Base-by-base conservation (phyloP, 2,113 vertebrate genomes). In the Equus przewalskii region DNA sequence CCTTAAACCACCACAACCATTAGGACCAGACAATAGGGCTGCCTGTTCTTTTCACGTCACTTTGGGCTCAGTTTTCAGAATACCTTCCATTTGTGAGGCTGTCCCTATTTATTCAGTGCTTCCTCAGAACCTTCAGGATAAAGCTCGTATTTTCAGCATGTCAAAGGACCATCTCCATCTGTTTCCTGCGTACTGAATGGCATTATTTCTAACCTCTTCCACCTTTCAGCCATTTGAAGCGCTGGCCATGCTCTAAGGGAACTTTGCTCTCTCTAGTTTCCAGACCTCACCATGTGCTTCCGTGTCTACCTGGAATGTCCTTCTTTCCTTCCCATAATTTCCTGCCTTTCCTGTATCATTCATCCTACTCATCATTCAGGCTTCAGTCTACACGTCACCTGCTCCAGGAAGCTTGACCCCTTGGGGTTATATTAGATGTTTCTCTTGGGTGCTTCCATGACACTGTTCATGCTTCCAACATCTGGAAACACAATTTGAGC, bases 181-280 rank as follows among this genome's bases (percentile, higher is more conserved):
- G 24, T 33, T 22, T 1, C 0, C 4, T 0, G 12, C 28, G 84
- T 76, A 36, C 6, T 33, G 9, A 33, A 22, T 10, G 49, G 6
- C 21, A 33, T 44, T 65, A 65, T 26, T 36, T 84, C 44, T 51
- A 44, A 67, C 30, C 30, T 67, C 30, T 26, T 33, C 24, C n/a
- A 41, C 19, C n/a, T 62, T 62, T 86, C 15, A 86, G 54, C 41
- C 72, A 51, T 14, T 10, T 46, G 41, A 75, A 76, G n/a, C 7
- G 14, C 18, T 85, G 88, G 51, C 58, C 41, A 4, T 18, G 13
- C 76, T 62, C 19, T 44, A 10, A n/a, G 41, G 13, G 44, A 69
- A 54, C 14, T 70, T 36, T n/a, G 73, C 56, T 56, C 73, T 83
- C 26, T 82, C 60, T 82, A 26, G 67, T 67, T 56, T 82, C 54